Evolutionary conservation across 2,797 vertebrate genomes (phyloP).

Genomic region (Rhyacichthys aspro): DNA sequence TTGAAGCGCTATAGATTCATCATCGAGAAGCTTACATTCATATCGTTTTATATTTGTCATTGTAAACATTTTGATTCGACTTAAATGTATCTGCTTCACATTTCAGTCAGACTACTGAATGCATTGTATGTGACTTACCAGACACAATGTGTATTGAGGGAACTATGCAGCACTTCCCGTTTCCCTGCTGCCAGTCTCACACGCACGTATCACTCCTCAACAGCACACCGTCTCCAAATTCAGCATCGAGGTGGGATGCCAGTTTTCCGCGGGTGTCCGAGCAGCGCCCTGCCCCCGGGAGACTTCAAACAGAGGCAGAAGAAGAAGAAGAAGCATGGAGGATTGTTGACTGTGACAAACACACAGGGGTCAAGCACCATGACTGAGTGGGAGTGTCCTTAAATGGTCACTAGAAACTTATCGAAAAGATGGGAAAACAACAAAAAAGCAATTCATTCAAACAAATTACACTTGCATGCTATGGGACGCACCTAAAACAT

Average conservation of each 20-base stretch:
- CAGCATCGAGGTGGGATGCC: slow-evolving; percentile 69
- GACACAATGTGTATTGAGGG: slow-evolving; percentile 25
- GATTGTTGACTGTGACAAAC: slow-evolving; percentile 48
- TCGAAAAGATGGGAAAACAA: slow-evolving; percentile 39
- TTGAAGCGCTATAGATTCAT: slow-evolving; percentile 11
- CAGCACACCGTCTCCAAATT: slow-evolving; percentile 73
- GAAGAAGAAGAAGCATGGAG: slow-evolving; percentile 20
- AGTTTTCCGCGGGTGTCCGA: slow-evolving; percentile 36
- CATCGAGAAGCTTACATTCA: not conserved
- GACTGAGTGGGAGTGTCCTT: slow-evolving; percentile 49
- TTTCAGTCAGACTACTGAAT: not conserved
- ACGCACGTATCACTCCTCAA: slow-evolving; percentile 59
- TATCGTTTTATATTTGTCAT: not conserved
- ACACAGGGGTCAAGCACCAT: slow-evolving; percentile 48
- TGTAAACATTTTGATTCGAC: slow-evolving; percentile 1
- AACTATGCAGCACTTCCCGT: slow-evolving; percentile 30
- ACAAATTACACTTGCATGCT: not conserved
- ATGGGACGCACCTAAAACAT: too few species aligned
- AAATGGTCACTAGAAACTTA: slow-evolving; percentile 16
- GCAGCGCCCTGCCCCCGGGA: slow-evolving; percentile 32
- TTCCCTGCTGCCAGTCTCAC: slow-evolving; percentile 54
- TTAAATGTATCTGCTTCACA: not conserved
- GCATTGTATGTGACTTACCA: slow-evolving; percentile 6
- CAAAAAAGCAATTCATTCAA: slow-evolving; percentile 20
- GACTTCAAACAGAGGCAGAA: slow-evolving; percentile 47